Evolutionary conservation across 2,888 invertebrate genomes (phyloP).

Genomic region (Lepetodrilus schrolli): DNA sequence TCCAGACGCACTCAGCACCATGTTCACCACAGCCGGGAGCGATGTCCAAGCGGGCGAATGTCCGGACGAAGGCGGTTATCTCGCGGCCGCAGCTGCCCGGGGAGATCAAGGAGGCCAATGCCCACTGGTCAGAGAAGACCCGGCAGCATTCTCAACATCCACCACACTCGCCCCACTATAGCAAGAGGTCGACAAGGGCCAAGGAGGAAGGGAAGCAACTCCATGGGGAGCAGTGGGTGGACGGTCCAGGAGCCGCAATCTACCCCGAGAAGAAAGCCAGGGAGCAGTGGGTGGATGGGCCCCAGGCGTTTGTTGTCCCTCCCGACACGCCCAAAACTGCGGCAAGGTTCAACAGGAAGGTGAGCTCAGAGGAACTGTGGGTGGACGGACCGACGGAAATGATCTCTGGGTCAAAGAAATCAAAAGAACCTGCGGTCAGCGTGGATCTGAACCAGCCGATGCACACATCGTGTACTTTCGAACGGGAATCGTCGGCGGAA

Average conservation of each 20-base stretch:
- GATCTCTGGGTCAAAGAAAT: constrained; percentile 46
- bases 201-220: constrained; percentile 31
- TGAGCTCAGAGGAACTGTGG: constrained; percentile 79
- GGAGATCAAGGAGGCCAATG: constrained; percentile 23
- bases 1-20: constrained; percentile 40
- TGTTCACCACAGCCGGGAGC: constrained; percentile 42
- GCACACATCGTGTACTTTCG: constrained; percentile 42
- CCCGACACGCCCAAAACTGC: constrained; percentile 44
- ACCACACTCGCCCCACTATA: constrained; percentile 34
- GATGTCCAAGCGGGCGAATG: constrained; percentile 34
- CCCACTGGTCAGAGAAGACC: constrained; percentile 41
- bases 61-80: constrained; percentile 4
- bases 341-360: constrained; percentile 81
- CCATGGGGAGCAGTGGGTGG: constrained; percentile 90
- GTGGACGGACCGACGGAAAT: constrained; percentile 74
- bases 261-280: constrained; percentile 65
- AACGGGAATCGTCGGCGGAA: constrained; percentile 28
- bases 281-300: constrained; percentile 98
- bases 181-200: neutral
- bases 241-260: constrained; percentile 87
- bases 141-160: constrained; percentile 26
- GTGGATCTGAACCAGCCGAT: constrained; percentile 34
- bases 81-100: constrained; percentile 27
- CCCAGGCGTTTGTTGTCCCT: constrained; percentile 78
- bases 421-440: neutral